Conservation (phyloP, 2,113 vertebrate genomes). For the Cinclus mexicanus region DNA sequence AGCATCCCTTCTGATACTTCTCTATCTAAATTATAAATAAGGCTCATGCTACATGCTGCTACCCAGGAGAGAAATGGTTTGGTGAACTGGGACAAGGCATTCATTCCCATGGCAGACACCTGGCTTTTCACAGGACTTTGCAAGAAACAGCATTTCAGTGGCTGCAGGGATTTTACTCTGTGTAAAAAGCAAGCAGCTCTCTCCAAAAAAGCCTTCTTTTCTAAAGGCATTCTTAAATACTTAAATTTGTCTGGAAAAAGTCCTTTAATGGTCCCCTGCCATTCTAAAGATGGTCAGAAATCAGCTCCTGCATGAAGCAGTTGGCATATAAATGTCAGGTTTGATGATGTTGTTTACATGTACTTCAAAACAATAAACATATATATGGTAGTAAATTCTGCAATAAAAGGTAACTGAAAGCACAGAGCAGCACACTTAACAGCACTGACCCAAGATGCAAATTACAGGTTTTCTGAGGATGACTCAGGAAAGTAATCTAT, state of each 20-base stretch:
- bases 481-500: constrained; percentile 39
- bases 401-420: constrained; percentile 16
- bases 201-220: neutral
- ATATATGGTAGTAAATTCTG: constrained; percentile 8
- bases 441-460: constrained; percentile 24
- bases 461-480: constrained; percentile 48
- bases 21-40: neutral
- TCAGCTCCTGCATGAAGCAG: neutral
- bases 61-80: neutral
- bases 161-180: neutral
- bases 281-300: neutral
- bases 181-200: neutral
- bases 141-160: neutral
- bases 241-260: neutral
- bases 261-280: neutral
- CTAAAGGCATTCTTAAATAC: neutral
- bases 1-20: neutral
- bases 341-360: constrained; percentile 44
- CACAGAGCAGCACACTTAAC: neutral
- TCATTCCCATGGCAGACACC: neutral
- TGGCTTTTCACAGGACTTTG: neutral
- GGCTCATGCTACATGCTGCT: neutral
- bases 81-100: neutral
- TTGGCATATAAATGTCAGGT: constrained; percentile 19
- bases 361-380: constrained; percentile 25